Conservation (phyloP, 1,140 invertebrate genomes). For the Zaprionus gabonicus region DNA sequence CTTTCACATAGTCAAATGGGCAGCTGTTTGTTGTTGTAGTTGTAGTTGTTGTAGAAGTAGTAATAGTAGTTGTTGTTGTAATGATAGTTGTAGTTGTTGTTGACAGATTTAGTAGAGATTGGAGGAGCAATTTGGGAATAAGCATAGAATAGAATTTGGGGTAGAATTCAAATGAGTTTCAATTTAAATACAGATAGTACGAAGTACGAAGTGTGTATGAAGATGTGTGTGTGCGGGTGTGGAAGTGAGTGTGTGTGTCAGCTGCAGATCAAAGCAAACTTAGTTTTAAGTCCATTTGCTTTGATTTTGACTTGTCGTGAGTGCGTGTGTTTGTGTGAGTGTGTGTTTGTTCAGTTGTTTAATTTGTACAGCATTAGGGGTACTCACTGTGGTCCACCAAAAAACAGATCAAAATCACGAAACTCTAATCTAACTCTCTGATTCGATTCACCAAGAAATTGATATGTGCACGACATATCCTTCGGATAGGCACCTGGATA, state of each 20-base stretch:
- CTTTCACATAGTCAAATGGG: conserved; percentile 98
- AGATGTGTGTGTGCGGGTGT: conserved; percentile 21
- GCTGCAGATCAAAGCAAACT: conserved; percentile 69
- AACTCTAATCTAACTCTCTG: conserved; percentile 98
- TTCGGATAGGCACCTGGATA: conserved; percentile 99
- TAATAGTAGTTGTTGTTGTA: conserved; percentile 24
- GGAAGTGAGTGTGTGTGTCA: conserved; percentile 34
- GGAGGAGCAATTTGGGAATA: conserved; percentile 36
- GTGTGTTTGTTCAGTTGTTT: conserved; percentile 11
- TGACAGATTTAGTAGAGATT: conserved; percentile 36
- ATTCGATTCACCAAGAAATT: conserved; percentile 94
- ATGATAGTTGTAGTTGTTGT: conserved; percentile 67
- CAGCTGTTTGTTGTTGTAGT: conserved; percentile 89
- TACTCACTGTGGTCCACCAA: conserved; percentile 98
- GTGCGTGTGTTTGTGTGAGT: conserved; percentile 9
- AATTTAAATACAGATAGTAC: conserved; percentile 34
- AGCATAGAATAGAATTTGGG: conserved; percentile 56
- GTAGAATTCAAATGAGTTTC: conserved; percentile 39
- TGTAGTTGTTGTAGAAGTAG: conserved; percentile 37
- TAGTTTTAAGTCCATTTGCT: conserved; percentile 54
- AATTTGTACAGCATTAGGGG: conserved; percentile 73
- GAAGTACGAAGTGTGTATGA: conserved; percentile 32
- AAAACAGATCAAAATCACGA: conserved; percentile 99
- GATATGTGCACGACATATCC: conserved; percentile 95
- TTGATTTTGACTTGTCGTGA: conserved; percentile 64